phyloP scores from a whole-genome alignment of 1,140 invertebrate species.

The Zaprionus capensis region DNA sequence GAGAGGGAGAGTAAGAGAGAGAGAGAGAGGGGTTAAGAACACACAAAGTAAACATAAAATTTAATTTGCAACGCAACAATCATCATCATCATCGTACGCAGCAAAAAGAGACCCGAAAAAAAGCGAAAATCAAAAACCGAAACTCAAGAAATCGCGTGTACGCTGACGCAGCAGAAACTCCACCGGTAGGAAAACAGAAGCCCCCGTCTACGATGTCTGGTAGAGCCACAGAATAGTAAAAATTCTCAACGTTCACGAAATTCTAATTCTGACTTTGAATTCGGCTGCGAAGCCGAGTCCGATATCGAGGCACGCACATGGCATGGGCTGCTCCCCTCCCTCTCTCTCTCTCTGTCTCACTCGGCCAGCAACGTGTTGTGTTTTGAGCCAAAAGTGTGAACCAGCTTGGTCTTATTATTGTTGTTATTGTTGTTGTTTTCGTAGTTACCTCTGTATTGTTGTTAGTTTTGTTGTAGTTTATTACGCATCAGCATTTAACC shows the following conservation, averaged over 20 bases:
- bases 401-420: slow-evolving; percentile 53
- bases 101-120: slow-evolving; percentile 35
- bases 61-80: slow-evolving; percentile 54
- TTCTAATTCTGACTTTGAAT: slow-evolving; percentile 12
- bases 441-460: slow-evolving; percentile 36
- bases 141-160: slow-evolving; percentile 64
- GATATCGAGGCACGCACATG: slow-evolving; percentile 63
- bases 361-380: slow-evolving; percentile 59
- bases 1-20: not conserved
- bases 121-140: slow-evolving; percentile 34
- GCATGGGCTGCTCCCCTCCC: slow-evolving; percentile 32
- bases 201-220: slow-evolving; percentile 3
- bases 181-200: slow-evolving; percentile 24
- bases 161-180: slow-evolving; percentile 75
- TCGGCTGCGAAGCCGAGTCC: not conserved
- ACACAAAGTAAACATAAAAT: slow-evolving; percentile 65
- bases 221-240: slow-evolving; percentile 43
- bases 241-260: slow-evolving; percentile 41
- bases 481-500: slow-evolving; percentile 81
- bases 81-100: slow-evolving; percentile 44
- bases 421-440: slow-evolving; percentile 45
- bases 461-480: slow-evolving; percentile 48
- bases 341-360: slow-evolving; percentile 23
- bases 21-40: not conserved
- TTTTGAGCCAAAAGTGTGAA: slow-evolving; percentile 59